Conservation (phyloP, 2,888 invertebrate species). For the Belgica antarctica region DNA sequence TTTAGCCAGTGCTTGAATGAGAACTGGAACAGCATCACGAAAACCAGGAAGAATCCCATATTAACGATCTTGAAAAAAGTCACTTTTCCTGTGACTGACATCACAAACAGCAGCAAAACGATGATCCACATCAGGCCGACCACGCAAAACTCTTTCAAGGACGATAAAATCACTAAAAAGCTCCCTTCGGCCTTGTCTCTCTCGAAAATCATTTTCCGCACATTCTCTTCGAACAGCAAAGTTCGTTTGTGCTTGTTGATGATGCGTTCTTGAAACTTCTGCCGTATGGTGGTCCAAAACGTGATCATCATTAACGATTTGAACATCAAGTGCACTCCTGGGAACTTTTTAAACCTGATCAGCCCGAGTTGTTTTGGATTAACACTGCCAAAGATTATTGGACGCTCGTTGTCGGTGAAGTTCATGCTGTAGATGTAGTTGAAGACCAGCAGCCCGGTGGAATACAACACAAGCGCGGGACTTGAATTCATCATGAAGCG, state of each 20-base stretch:
- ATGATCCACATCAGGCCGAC: slow-evolving; percentile 72
- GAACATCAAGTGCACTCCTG: slow-evolving; percentile 57
- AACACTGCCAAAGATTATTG: slow-evolving; percentile 50
- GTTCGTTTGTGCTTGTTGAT: too few relatives aligned
- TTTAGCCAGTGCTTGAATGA: slow-evolving; percentile 65
- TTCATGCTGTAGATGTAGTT: slow-evolving; percentile 15
- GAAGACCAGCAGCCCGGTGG: not conserved
- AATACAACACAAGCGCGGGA: slow-evolving; percentile 63
- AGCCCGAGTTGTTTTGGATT: slow-evolving; percentile 60
- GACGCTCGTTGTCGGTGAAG: not conserved
- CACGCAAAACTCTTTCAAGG: slow-evolving; percentile 57
- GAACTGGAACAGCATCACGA: slow-evolving; percentile 66
- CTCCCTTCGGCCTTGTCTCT: not conserved
- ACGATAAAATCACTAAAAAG: too few relatives aligned
- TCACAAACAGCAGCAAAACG: slow-evolving; percentile 65
- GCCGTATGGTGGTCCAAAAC: slow-evolving; percentile 68
- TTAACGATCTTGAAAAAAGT: slow-evolving; percentile 69
- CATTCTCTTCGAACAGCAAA: slow-evolving; percentile 52
- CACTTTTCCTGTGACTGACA: slow-evolving; percentile 61
- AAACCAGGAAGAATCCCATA: slow-evolving; percentile 67
- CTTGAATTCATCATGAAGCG: slow-evolving; percentile 64
- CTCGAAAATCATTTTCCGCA: not conserved
- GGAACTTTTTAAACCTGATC: slow-evolving; percentile 54
- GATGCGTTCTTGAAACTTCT: slow-evolving; percentile 62
- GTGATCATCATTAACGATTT: slow-evolving; percentile 60